Evolutionary conservation across 2,113 vertebrate species (phyloP).

Genomic region (Emydocephalus ijimae): DNA sequence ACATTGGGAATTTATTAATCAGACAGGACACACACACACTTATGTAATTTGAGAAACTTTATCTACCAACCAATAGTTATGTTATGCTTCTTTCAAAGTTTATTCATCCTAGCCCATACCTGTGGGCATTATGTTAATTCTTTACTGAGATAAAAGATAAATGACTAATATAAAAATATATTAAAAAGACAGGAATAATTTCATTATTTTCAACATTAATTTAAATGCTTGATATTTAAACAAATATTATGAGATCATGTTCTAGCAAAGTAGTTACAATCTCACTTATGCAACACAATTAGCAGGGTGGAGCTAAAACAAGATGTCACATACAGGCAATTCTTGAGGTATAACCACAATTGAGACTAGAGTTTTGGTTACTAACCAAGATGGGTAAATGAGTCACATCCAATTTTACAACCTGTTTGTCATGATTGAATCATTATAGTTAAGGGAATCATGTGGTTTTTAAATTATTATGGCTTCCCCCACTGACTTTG

Average conservation of each 20-base stretch:
- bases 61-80: neutral
- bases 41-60: neutral
- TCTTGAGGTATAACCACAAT: neutral
- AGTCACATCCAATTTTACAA: neutral
- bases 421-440: neutral
- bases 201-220: neutral
- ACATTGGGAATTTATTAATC: neutral
- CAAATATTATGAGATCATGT: neutral
- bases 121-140: accelerated
- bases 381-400: neutral
- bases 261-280: neutral
- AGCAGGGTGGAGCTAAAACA: neutral
- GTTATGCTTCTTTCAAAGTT: neutral
- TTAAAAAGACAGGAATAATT: neutral
- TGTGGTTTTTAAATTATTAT: neutral
- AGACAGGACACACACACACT: neutral
- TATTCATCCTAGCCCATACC: neutral
- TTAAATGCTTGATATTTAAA: slow-evolving; percentile 32
- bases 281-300: neutral
- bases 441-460: neutral
- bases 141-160: neutral
- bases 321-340: neutral
- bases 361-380: neutral
- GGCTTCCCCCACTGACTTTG: neutral
- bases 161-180: neutral